These are phyloP conservation scores for Erpetoichthys calabaricus DNA, from an alignment of 2,797 vertebrate genomes.

Conservation along the genomic window DNA sequence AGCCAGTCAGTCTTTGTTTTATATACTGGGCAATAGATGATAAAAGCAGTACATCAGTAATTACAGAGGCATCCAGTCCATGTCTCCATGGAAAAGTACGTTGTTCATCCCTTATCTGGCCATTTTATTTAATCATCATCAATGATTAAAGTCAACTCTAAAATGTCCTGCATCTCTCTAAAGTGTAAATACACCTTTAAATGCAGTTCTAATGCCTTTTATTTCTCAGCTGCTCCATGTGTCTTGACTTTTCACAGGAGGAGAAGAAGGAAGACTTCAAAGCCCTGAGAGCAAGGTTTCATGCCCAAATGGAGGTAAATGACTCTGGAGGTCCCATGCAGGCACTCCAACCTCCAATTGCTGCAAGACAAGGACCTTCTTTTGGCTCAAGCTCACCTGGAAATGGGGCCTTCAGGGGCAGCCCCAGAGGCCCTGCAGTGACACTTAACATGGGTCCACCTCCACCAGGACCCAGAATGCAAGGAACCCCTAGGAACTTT, in stretches of 20 bases:
- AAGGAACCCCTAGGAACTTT: conserved; percentile 13
- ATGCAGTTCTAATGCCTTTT: too few relatives aligned
- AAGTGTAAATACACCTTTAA: too few relatives aligned
- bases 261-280: conserved; percentile 44
- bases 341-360: conserved; percentile 22
- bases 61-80: too few relatives aligned
- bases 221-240: conserved; percentile 11
- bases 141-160: too few relatives aligned
- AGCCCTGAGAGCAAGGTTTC: conserved; percentile 48
- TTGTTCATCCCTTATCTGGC: too few relatives aligned
- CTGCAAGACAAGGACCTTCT: conserved; percentile 13
- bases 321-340: conserved; percentile 29
- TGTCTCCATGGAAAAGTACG: too few relatives aligned
- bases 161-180: too few relatives aligned
- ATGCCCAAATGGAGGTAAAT: conserved; percentile 21
- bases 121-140: too few relatives aligned
- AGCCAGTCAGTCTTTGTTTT: too few relatives aligned
- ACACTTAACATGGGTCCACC: conserved; percentile 12
- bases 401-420: conserved; percentile 23
- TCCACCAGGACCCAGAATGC: conserved; percentile 9
- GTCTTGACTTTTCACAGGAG: conserved; percentile 30
- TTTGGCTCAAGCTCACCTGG: conserved; percentile 10
- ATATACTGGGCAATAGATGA: too few relatives aligned
- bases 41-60: too few relatives aligned
- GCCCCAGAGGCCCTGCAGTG: conserved; percentile 4